These are phyloP conservation scores for Dichetophora obliterata DNA, from an alignment of 2,888 invertebrate species.

Conservation along the genomic window DNA sequence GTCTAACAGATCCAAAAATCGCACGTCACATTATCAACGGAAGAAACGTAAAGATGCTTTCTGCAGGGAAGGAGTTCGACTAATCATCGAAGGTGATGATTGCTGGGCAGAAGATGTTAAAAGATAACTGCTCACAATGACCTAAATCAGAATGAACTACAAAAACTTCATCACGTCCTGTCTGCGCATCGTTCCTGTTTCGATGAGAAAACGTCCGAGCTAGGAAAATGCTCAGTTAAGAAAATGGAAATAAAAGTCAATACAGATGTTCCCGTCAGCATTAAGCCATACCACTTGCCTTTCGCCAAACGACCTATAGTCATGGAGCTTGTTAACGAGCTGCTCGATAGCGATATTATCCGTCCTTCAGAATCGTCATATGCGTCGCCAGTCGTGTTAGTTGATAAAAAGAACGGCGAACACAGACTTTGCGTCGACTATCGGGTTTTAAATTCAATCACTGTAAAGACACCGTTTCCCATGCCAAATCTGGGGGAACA, in stretches of 20 bases:
- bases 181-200: neutral
- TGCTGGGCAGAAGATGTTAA: constrained; percentile 33
- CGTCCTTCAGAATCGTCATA: constrained; percentile 37
- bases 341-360: constrained; percentile 32
- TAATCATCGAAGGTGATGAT: constrained; percentile 38
- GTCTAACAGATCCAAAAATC: neutral
- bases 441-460: constrained; percentile 37
- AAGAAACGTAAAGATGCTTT: constrained; percentile 17
- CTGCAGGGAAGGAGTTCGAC: constrained; percentile 37
- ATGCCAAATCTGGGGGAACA: constrained; percentile 42
- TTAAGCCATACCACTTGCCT: constrained; percentile 17
- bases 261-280: neutral
- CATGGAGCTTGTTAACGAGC: constrained; percentile 15
- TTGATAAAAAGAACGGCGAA: constrained; percentile 44
- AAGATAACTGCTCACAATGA: neutral
- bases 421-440: constrained; percentile 44
- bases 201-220: neutral
- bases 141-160: neutral
- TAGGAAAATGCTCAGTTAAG: neutral
- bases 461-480: constrained; percentile 34
- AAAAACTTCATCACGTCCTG: neutral
- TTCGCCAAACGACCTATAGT: constrained; percentile 20
- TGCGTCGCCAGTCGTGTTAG: constrained; percentile 42
- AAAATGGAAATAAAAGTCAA: too few relatives aligned
- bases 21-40: neutral